phyloP scores from a whole-genome alignment of 2,797 vertebrate genomes.

The Anas bahamensis region DNA sequence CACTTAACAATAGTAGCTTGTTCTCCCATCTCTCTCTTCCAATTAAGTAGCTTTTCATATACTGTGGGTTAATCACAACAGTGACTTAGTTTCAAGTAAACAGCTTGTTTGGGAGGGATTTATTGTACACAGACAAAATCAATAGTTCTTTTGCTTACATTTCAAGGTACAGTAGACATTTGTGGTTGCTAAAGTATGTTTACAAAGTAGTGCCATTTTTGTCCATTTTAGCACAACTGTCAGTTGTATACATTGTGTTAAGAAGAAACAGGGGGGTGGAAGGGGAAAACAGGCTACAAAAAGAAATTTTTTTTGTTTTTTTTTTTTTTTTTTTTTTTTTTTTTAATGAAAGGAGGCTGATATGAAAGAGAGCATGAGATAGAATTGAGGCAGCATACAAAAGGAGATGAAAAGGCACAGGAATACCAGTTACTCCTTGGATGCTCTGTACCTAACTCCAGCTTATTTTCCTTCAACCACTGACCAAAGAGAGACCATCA shows the following conservation, averaged over 20 bases:
- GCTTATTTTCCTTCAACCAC: background rate
- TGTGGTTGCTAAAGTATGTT: background rate
- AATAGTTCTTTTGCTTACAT: slow-evolving; percentile 30
- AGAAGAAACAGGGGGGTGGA: background rate
- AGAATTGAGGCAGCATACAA: background rate
- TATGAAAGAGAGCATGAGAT: background rate
- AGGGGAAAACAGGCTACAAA: background rate
- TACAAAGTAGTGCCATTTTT: background rate
- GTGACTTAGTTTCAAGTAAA: slow-evolving; percentile 31
- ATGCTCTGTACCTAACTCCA: background rate
- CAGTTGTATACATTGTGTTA: background rate
- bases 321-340: background rate
- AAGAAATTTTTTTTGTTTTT: background rate
- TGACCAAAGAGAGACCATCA: background rate
- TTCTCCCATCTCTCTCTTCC: background rate
- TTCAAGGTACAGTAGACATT: background rate
- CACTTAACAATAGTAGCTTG: background rate
- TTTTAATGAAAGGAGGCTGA: background rate
- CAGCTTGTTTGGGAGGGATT: slow-evolving; percentile 17
- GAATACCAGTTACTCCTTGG: background rate
- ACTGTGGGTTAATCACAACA: slow-evolving; percentile 23
- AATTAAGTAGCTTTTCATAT: slow-evolving; percentile 41
- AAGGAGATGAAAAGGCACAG: background rate
- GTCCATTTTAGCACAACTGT: background rate
- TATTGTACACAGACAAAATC: slow-evolving; percentile 28